A percentile compares a stretch with the other conserved stretches of the same genome.
These are phyloP conservation scores for Ormyrus thymus DNA, from an alignment of 2,888 invertebrate species.

Conservation along the genomic window DNA sequence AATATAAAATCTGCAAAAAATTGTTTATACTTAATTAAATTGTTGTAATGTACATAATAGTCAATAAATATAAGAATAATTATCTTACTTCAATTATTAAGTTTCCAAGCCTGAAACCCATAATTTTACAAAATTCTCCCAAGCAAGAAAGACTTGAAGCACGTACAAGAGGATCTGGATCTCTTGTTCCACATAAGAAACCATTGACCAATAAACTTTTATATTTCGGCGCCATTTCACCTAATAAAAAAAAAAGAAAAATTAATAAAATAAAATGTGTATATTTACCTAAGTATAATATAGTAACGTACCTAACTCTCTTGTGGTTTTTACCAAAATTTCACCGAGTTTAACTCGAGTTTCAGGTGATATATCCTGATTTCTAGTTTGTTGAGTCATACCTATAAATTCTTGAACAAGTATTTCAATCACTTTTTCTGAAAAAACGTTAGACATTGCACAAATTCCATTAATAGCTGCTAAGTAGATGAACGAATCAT, in stretches of 20 bases:
- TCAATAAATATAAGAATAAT: slow-evolving; percentile 41
- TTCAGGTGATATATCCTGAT: slow-evolving; percentile 77
- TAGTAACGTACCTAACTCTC: slow-evolving; percentile 80
- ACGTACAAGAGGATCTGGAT: slow-evolving; percentile 83
- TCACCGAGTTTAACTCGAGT: slow-evolving; percentile 88
- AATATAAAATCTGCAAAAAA: slow-evolving; percentile 80
- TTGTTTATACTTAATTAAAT: slow-evolving; percentile 29
- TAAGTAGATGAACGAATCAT: slow-evolving; percentile 89
- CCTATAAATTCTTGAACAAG: slow-evolving; percentile 82
- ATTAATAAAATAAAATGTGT: slow-evolving; percentile 55
- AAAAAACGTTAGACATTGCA: slow-evolving; percentile 80
- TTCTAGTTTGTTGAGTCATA: slow-evolving; percentile 65
- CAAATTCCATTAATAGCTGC: slow-evolving; percentile 86
- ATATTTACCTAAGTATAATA: neutral
- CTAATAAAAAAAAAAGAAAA: slow-evolving; percentile 72
- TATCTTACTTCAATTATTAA: slow-evolving; percentile 83
- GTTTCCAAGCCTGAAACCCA: slow-evolving; percentile 84
- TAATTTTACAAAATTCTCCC: slow-evolving; percentile 85
- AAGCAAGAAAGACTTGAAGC: slow-evolving; percentile 90
- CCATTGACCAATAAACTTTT: slow-evolving; percentile 83
- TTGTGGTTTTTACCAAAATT: slow-evolving; percentile 84
- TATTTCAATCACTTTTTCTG: slow-evolving; percentile 82
- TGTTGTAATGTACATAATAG: slow-evolving; percentile 12
- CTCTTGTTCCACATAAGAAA: slow-evolving; percentile 82
- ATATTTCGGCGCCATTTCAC: slow-evolving; percentile 83